Evolutionary conservation across 2,888 invertebrate genomes (phyloP).

Genomic region (Luperina nickerlii): DNA sequence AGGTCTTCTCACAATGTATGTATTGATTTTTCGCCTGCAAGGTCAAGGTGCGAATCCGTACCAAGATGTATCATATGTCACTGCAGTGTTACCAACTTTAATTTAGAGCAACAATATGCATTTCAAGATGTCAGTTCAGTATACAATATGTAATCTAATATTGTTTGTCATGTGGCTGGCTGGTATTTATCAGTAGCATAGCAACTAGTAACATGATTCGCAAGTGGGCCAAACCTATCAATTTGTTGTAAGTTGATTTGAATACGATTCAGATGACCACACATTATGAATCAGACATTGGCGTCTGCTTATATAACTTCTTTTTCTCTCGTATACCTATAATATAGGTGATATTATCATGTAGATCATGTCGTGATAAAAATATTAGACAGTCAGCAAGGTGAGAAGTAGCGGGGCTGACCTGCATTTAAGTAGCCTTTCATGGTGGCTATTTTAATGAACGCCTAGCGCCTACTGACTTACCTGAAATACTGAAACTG

Average conservation of each 20-base stretch:
- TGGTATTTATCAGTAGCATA: conserved; percentile 35
- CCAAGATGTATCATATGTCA: conserved; percentile 23
- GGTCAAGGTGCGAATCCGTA: conserved; percentile 17
- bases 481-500: too few species aligned
- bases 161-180: conserved; percentile 37
- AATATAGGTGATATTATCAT: too few species aligned
- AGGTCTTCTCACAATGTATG: conserved; percentile 42
- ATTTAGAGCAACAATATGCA: conserved; percentile 40
- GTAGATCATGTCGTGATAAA: not conserved
- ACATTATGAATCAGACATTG: conserved; percentile 15
- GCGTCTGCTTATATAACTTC: not conserved
- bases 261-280: conserved; percentile 34
- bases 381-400: not conserved
- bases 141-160: conserved; percentile 42
- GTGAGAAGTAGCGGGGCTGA: not conserved
- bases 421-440: not conserved
- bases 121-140: conserved; percentile 45
- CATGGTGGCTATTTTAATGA: not conserved
- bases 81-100: conserved; percentile 24
- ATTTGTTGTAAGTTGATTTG: conserved; percentile 35
- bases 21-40: conserved; percentile 51
- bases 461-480: too few species aligned
- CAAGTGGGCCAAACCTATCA: conserved; percentile 49
- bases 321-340: not conserved
- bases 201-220: conserved; percentile 15